Evolutionary conservation across 1,140 invertebrate genomes (phyloP).

Genomic region (Nephila pilipes): DNA sequence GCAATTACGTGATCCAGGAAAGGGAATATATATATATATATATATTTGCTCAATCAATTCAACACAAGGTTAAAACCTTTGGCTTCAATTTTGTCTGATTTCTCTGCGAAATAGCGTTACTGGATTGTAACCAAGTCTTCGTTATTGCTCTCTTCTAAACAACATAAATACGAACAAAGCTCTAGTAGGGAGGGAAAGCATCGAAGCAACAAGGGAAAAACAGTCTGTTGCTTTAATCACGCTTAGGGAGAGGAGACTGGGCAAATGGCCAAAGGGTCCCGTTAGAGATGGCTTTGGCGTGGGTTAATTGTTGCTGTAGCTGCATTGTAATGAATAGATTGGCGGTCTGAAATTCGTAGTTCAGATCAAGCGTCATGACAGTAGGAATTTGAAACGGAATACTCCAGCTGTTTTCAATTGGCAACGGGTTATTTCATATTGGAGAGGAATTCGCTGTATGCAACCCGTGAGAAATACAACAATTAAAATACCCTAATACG

Average conservation of each 20-base stretch:
- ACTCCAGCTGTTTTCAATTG: not conserved
- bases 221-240: conserved; percentile 62
- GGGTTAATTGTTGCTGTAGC: conserved; percentile 24
- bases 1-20: not conserved
- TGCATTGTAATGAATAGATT: conserved; percentile 41
- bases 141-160: conserved; percentile 49
- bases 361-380: conserved; percentile 34
- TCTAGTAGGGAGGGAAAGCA: not conserved
- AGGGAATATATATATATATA: not conserved
- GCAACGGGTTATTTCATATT: not conserved
- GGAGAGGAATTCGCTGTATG: not conserved
- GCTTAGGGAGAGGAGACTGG: conserved; percentile 10
- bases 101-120: conserved; percentile 9
- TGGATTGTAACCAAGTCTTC: conserved; percentile 59
- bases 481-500: not conserved
- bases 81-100: conserved; percentile 45
- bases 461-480: not conserved
- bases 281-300: conserved; percentile 19
- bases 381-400: conserved; percentile 17
- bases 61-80: conserved; percentile 55
- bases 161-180: conserved; percentile 31
- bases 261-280: conserved; percentile 56
- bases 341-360: conserved; percentile 19
- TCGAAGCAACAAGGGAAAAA: conserved; percentile 59
- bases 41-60: conserved; percentile 35